Percentiles rank a stretch among this genome's conserved stretches.
Evolutionary conservation across 2,888 invertebrate species (phyloP).

Genomic region (Odontothrips loti): DNA sequence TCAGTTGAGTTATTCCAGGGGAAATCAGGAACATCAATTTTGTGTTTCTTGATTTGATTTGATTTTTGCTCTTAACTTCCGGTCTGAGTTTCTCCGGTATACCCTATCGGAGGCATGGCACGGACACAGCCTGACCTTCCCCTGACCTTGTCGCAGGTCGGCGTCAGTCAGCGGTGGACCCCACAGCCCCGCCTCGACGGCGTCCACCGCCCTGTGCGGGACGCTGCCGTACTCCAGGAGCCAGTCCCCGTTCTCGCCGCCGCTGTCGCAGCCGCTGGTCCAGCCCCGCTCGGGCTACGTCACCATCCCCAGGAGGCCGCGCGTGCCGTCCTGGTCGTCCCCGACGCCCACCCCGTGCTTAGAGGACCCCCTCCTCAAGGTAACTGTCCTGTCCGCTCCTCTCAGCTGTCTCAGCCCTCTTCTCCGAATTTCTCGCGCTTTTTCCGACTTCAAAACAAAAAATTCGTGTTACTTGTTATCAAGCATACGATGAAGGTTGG

Average conservation of each 20-base stretch:
- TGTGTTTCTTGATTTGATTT: no score
- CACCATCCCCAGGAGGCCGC: slow-evolving; percentile 77
- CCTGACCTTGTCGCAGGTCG: no score
- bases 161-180: slow-evolving; percentile 42
- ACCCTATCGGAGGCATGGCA: no score
- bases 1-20: background rate
- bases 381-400: background rate
- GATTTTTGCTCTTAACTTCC: no score
- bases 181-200: slow-evolving; percentile 73
- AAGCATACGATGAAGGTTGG: slow-evolving; percentile 23
- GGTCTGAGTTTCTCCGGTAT: no score
- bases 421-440: background rate
- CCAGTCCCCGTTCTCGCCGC: slow-evolving; percentile 70
- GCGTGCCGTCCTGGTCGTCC: slow-evolving; percentile 77
- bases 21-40: no score
- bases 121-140: no score
- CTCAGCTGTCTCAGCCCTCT: background rate
- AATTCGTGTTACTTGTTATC: slow-evolving; percentile 21
- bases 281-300: slow-evolving; percentile 77
- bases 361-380: slow-evolving; percentile 37
- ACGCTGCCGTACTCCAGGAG: slow-evolving; percentile 75
- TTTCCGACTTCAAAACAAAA: background rate
- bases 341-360: slow-evolving; percentile 53
- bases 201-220: slow-evolving; percentile 63
- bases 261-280: slow-evolving; percentile 56